Base-by-base conservation (phyloP, 1,140 invertebrate species). In the Diabrotica virgifera region DNA sequence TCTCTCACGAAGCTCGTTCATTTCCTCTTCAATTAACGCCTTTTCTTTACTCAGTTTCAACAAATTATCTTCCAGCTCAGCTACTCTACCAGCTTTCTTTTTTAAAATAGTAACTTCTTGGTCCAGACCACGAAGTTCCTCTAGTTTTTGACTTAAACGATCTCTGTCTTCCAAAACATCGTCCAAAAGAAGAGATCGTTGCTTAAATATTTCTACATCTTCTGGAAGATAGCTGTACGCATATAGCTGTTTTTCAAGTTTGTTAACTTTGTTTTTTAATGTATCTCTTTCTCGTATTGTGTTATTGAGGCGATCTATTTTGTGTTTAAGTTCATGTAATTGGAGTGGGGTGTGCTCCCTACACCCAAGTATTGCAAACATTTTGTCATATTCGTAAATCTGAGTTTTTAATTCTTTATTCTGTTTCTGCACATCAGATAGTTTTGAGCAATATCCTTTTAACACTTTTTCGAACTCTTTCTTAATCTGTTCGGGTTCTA, bases 361-460 rank as follows among this genome's bases (percentile, higher is more conserved):
- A 24, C 53, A 40, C 7, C 24, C 24, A 40, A 58, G 4, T 11
- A 11, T 13, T 6, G 12, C 54, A n/a, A 50, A n/a, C 36, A 13
- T 55, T 51, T 61, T 59, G 52, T 50, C 63, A 59, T 50, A 57
- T 62, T 52, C 58, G 6, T 7, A 64, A 6, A 46, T 56, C 55
- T 62, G 65, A n/a, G 58, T 36, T 58, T 67, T 72, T 8, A 75
- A 52, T 7, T 61, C 52, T 10, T 60, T 35, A 55, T 76, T 76
- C 59, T 74, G 72, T n/a, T 70, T 63, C 66, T 73, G 71, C 36
- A 76, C 70, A 9, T 58, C 58, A 9, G 71, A 69, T 8, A 76
- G 51, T 60, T 74, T 73, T 0, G 71, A 9, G 50, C 72, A 76
- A 53, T 73, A 76, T 50, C 63, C 64, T 59, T 73, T 76, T 11